phyloP scores from a whole-genome alignment of 2,113 vertebrate species.

The Arizona elegans region DNA sequence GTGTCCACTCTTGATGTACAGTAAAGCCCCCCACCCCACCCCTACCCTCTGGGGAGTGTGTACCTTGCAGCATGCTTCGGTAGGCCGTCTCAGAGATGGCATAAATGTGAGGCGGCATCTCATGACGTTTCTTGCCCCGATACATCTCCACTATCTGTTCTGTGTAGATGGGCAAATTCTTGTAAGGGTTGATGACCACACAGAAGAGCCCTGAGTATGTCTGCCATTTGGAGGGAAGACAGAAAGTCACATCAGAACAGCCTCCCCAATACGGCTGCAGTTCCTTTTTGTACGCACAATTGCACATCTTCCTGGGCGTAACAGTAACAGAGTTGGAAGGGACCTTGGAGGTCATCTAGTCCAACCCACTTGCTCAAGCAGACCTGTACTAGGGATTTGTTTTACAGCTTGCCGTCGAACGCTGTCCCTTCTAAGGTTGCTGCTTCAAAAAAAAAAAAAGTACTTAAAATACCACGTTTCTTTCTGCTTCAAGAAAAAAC shows the following conservation, averaged over 20 bases:
- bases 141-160: constrained; percentile 93
- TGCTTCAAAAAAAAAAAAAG: background rate
- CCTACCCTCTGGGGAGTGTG: background rate
- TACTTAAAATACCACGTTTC: background rate
- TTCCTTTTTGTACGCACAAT: background rate
- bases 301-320: background rate
- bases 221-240: constrained; percentile 52
- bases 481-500: background rate
- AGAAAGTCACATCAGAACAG: background rate
- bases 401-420: background rate
- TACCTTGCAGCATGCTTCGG: constrained; percentile 92
- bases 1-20: background rate
- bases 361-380: no score
- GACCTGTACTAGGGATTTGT: no score
- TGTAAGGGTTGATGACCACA: constrained; percentile 92
- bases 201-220: constrained; percentile 93
- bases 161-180: constrained; percentile 89
- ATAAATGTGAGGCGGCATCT: constrained; percentile 90
- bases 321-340: background rate
- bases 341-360: no score
- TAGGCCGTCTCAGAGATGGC: constrained; percentile 90
- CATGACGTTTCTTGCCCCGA: constrained; percentile 89
- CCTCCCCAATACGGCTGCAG: background rate
- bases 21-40: background rate
- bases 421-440: background rate